Evolutionary conservation across 2,797 vertebrate genomes (phyloP), one percentile per base, ranked within the genome.

Genomic region (Urocyon cinereoargenteus): DNA sequence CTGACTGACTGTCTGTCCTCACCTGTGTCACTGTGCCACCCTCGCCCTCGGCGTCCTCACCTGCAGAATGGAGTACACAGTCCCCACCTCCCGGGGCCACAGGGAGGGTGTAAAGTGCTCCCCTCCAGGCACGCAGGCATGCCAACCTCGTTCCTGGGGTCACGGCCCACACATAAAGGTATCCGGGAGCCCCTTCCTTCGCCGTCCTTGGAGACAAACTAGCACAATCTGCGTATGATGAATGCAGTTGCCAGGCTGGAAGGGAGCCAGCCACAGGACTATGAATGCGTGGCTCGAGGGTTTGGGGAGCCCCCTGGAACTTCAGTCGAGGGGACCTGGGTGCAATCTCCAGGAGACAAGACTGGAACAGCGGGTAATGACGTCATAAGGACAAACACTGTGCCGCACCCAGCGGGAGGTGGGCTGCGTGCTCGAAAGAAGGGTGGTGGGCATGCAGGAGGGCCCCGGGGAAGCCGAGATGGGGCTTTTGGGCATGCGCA

Each of bases 61-160:
- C 83, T 83, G n/a, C 8, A 53, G 66, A 61, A 22, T 11, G 64
- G 59, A 34, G 6, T 5, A 3, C 2, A 18, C 6, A 70, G 34
- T 0, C 5, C 18, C 19, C 26, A 2, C 15, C 40, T 53, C 51
- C 1, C 0, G 3, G 55, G 10, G 16, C 3, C 16, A 4, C 16
- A 1, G 59, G 64, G 57, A 18, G 19, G 18, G 26, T 34, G 10
- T 6, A 2, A 19, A 14, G 68, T 6, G 5, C 57, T 18, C 1
- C 0, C 19, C 5, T 24, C 49, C 24, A 24, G 34, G 82, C 28
- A 9, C 4, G 0, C 1, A 11, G 51, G 14, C 9, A 3, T 6
- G 28, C 21, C 40, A 18, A 1, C 10, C 26, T 12, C 11, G 5
- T 53, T 16, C 6, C 3, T 6, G 14, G 3, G 21, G 73, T 62